Evolutionary conservation across 2,888 invertebrate species (phyloP), one percentile per base, ranked within the genome.

Genomic region (Agonopterix subpropinquella): DNA sequence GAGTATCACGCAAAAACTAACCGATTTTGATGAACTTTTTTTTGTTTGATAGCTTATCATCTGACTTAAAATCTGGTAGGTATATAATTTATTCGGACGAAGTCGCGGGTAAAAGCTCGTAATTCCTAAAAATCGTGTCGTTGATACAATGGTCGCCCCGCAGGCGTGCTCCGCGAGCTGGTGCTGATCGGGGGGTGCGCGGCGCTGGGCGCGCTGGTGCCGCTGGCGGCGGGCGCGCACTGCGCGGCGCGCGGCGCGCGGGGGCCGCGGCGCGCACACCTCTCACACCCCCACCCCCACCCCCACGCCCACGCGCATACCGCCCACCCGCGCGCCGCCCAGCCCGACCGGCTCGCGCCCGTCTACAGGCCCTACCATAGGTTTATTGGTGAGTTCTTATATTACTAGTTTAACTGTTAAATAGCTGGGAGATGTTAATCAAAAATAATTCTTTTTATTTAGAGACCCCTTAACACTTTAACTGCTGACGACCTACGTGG

Each of bases 301-400:
- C 92, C 93, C 0, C 86, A 92, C 56, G 95, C 94, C 11, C 95
- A 92, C 77, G 94, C 95, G 47, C 96, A 94, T 80, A 96, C 95
- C 95, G 92, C 94, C 49, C 92, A 52, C 43, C 54, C 44, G 53
- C 95, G 13, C 92, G 58, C 18, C 49, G 62, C 91, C 64, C 91
- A 92, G 50, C 92, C 94, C 0, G 87, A 93, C 51, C 95, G 95
- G 0, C 95, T 93, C 94, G 95, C 81, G 95, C 95, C 95, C 56
- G 95, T 95, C 75, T 97, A 95, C 80, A 83, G 92, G 35, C 97
- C 97, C 0, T 98, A 98, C 77, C 97, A 98, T 75, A 93, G 93
- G 67, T 93, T 98, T 55, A 93, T 98, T 48, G 97, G 98, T 84
- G 89, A 93, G 59, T 18, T 13, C 13, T 13, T 13, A 13, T 13